Conservation (phyloP, 1,140 invertebrate species). For the Daktulosphaira vitifoliae region DNA sequence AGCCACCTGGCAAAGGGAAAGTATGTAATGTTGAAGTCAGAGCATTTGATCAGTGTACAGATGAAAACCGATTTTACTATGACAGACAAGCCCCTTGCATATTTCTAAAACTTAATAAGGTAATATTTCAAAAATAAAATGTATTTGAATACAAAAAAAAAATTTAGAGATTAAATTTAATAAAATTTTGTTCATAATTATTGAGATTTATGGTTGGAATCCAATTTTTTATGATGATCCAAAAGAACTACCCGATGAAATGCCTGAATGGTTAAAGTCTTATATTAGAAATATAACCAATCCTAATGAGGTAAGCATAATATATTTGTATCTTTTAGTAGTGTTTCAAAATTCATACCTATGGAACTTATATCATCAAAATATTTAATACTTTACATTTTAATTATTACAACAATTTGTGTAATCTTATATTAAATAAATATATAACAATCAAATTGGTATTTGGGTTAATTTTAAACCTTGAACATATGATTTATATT, state of each 20-base stretch:
- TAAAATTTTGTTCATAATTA: no score
- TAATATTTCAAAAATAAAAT: slow-evolving; percentile 36
- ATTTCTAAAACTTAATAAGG: slow-evolving; percentile 50
- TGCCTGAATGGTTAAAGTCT: slow-evolving; percentile 44
- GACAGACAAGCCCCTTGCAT: slow-evolving; percentile 49
- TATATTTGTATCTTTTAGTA: no score
- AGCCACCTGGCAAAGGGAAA: slow-evolving; percentile 53
- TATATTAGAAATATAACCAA: slow-evolving; percentile 39
- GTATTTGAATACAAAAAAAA: not conserved
- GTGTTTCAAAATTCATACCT: no score
- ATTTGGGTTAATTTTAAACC: no score
- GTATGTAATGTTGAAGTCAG: slow-evolving; percentile 64
- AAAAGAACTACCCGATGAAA: slow-evolving; percentile 43
- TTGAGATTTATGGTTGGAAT: slow-evolving; percentile 45
- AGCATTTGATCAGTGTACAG: slow-evolving; percentile 54
- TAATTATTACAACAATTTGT: no score
- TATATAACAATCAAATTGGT: no score
- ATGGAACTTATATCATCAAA: no score
- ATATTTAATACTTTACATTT: no score
- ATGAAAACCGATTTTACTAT: slow-evolving; percentile 63
- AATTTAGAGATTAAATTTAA: not conserved
- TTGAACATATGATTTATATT: no score
- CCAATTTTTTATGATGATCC: slow-evolving; percentile 45
- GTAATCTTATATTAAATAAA: no score
- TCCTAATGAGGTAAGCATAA: slow-evolving; percentile 17